phyloP scores from a whole-genome alignment of 2,113 vertebrate genomes.

The Castor canadensis region DNA sequence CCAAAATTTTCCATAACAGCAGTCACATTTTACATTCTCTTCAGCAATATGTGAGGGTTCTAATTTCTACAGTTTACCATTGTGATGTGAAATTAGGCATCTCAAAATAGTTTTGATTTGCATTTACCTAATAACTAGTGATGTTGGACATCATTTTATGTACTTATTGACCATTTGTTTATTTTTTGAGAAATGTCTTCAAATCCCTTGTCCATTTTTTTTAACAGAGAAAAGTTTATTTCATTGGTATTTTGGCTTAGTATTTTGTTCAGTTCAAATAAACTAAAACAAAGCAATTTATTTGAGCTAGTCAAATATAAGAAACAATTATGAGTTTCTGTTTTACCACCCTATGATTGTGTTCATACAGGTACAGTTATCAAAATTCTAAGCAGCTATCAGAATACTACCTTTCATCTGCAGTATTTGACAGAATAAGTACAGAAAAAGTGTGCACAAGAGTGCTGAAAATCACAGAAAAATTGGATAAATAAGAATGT shows the following conservation, averaged over 20 bases:
- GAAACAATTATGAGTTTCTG: conserved; percentile 41
- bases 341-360: conserved; percentile 51
- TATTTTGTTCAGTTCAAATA: conserved; percentile 63
- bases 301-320: conserved; percentile 71
- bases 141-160: too few relatives aligned
- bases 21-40: too few relatives aligned
- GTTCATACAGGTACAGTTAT: conserved; percentile 60
- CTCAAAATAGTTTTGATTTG: too few relatives aligned
- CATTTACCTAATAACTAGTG: too few relatives aligned
- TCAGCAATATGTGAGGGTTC: too few relatives aligned
- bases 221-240: conserved; percentile 69
- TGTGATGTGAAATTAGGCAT: too few relatives aligned
- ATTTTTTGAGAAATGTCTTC: too few relatives aligned
- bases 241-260: conserved; percentile 79
- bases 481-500: conserved; percentile 68
- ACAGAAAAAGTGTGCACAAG: conserved; percentile 41
- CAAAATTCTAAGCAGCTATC: conserved; percentile 54
- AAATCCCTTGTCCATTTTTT: too few relatives aligned
- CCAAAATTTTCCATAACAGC: too few relatives aligned
- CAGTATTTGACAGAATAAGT: conserved; percentile 49
- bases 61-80: too few relatives aligned
- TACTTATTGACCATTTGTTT: too few relatives aligned
- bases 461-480: conserved; percentile 60
- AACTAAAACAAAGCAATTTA: conserved; percentile 65
- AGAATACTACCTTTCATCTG: conserved; percentile 71